Percentiles rank a stretch among this genome's conserved stretches.
These are phyloP conservation scores for Rhinogobius similis DNA, from an alignment of 2,113 vertebrate genomes.

Conservation along the genomic window DNA sequence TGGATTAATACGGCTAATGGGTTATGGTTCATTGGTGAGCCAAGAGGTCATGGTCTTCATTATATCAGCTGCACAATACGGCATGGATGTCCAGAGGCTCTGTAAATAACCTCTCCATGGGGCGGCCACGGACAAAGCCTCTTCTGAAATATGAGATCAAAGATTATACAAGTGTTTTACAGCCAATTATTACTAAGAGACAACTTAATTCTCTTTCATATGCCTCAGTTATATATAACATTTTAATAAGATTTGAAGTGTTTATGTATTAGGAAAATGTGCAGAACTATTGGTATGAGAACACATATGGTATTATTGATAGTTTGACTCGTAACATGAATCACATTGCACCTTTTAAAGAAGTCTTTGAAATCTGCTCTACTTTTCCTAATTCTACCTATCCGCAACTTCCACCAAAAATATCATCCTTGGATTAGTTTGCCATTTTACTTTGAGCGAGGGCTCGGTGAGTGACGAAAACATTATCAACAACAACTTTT, in stretches of 20 bases:
- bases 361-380: not conserved
- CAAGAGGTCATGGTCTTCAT: constrained; percentile 20
- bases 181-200: constrained; percentile 35
- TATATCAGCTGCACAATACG: constrained; percentile 45
- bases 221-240: not conserved
- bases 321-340: too few relatives aligned
- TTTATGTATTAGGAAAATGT: not conserved
- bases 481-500: too few relatives aligned
- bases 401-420: not conserved
- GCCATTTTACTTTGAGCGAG: not conserved
- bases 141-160: constrained; percentile 40
- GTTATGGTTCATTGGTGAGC: constrained; percentile 16
- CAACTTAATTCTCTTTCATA: not conserved
- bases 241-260: not conserved
- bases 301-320: too few relatives aligned
- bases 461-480: too few relatives aligned
- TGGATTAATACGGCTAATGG: constrained; percentile 39
- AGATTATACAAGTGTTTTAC: constrained; percentile 43
- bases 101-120: constrained; percentile 31
- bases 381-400: not conserved
- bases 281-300: too few relatives aligned
- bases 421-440: not conserved
- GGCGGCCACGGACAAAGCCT: constrained; percentile 24
- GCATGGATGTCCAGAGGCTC: constrained; percentile 15
- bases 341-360: too few relatives aligned